Base-by-base conservation (phyloP, 2,797 vertebrate genomes). In the Mormyrops attenuatus region DNA sequence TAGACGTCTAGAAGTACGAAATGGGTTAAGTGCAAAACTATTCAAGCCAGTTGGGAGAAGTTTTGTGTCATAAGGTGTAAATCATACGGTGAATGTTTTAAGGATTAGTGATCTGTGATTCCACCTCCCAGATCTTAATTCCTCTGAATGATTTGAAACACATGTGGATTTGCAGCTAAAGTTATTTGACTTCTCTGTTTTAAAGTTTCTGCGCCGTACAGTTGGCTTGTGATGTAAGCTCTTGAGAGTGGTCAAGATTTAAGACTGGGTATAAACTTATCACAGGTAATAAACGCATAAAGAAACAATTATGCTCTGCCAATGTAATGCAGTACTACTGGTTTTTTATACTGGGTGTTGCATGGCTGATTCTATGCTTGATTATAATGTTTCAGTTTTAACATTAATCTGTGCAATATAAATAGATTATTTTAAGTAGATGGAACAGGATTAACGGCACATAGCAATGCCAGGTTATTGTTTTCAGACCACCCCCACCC, bases 71-170 rank as follows among this genome's bases (percentile, higher is more conserved):
- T 44, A 44, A 80, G 73, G 73, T 44, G 73, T 80, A 80, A 80
- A 80, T 80, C 73, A 15, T 17, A 80, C 3, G 66, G 73, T 80
- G 73, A 80, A 80, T 80, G 34, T 44, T 80, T 80, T 80, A 17
- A 80, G 73, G 38, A n/a, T 80, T 80, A 80, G 73, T 80, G 73
- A 80, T 80, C 73, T n/a, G 73, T 44, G 38, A 80, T 44, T 80
- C 38, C 38, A 80, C 73, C 73, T 80, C 38, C 38, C 73, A 80
- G 38, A 80, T 80, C 38, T 80, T 80, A 41, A 41, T 80, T 80
- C 38, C 73, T 80, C 6, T 20, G 11, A 80, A 80, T 17, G 73
- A 80, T 80, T 80, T 44, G 73, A 80, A 80, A 80, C 82, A 30
- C 44, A 13, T 49, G 82, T 49, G 82, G 47, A 85, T 49, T 44